These are phyloP conservation scores for Thaumetopoea pityocampa DNA, from an alignment of 1,140 invertebrate species.

Conservation along the genomic window DNA sequence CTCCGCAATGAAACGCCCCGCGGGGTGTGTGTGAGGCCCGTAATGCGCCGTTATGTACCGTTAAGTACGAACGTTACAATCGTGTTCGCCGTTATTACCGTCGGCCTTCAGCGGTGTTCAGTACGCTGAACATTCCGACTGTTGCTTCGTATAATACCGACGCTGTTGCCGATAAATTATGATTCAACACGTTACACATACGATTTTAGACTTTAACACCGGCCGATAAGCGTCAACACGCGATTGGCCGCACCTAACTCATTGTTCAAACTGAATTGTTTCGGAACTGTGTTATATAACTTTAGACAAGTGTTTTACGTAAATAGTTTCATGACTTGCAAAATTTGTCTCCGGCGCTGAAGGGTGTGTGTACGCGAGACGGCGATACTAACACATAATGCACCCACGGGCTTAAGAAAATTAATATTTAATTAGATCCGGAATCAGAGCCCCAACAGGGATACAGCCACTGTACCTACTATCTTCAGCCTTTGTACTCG, in stretches of 20 bases:
- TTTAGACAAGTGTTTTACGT: constrained; percentile 16
- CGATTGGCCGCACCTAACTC: constrained; percentile 12
- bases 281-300: constrained; percentile 19
- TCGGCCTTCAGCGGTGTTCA: constrained; percentile 14
- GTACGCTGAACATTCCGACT: constrained; percentile 19
- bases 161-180: constrained; percentile 19
- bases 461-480: too few relatives aligned
- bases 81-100: constrained; percentile 20
- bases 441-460: too few relatives aligned
- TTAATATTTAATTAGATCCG: too few relatives aligned
- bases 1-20: too few relatives aligned
- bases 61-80: constrained; percentile 20
- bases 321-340: constrained; percentile 19
- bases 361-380: too few relatives aligned
- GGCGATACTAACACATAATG: too few relatives aligned
- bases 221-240: constrained; percentile 2
- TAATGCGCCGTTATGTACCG: constrained; percentile 13
- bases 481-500: too few relatives aligned
- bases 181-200: constrained; percentile 3
- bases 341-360: too few relatives aligned
- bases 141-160: constrained; percentile 23
- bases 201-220: constrained; percentile 1
- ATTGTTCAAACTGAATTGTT: constrained; percentile 28
- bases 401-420: too few relatives aligned
- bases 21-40: too few relatives aligned